phyloP scores from a whole-genome alignment of 2,797 vertebrate species.

The Morelia viridis region DNA sequence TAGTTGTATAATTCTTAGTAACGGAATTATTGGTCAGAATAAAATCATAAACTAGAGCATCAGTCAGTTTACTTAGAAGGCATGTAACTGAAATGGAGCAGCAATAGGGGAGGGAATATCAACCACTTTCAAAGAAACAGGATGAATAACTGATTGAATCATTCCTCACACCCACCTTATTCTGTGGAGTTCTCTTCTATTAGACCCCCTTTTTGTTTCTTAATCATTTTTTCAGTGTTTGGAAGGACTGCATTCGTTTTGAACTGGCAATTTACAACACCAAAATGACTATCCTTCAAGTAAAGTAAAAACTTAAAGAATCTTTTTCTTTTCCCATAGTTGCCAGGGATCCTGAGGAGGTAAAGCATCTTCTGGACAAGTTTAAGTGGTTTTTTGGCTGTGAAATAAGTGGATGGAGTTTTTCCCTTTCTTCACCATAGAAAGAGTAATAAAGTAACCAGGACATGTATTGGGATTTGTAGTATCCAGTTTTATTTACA shows the following conservation, averaged over 20 bases:
- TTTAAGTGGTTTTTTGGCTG: not conserved
- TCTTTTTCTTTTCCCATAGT: not conserved
- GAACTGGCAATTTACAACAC: not conserved
- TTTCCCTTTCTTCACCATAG: not conserved
- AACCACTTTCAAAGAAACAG: not conserved
- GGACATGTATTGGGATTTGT: not conserved
- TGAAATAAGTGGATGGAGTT: not conserved
- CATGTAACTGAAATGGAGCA: not conserved
- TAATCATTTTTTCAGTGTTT: not conserved
- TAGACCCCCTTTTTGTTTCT: not conserved
- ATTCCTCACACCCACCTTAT: not conserved
- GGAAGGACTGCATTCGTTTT: not conserved
- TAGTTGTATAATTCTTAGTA: conserved; percentile 16
- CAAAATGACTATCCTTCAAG: not conserved
- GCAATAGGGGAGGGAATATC: not conserved
- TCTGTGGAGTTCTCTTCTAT: too few relatives aligned
- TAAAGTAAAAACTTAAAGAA: not conserved
- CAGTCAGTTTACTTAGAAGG: conserved; percentile 20
- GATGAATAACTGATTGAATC: not conserved
- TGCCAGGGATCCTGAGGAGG: not conserved
- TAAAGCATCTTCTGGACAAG: not conserved
- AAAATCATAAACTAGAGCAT: conserved; percentile 33
- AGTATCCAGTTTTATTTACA: not conserved
- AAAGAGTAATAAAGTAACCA: not conserved
- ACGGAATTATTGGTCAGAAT: conserved; percentile 32